phyloP scores from a whole-genome alignment of 2,113 vertebrate genomes.

The Caracal caracal region DNA sequence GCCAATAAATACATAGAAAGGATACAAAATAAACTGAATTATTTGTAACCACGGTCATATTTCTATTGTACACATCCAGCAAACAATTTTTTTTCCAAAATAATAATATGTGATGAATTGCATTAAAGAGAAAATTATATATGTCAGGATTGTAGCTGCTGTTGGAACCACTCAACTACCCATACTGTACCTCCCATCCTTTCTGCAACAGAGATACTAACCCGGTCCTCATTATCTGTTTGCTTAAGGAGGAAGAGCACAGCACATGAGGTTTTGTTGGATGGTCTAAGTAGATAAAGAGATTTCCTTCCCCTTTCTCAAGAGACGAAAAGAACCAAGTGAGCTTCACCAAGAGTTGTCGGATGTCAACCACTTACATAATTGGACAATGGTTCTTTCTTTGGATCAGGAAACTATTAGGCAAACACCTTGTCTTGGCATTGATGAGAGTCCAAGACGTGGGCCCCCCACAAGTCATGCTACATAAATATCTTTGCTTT shows the following conservation, averaged over 20 bases:
- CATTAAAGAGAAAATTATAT: not conserved
- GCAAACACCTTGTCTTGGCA: no score
- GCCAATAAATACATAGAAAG: not conserved
- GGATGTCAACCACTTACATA: no score
- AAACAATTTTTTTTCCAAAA: not conserved
- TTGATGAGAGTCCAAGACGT: not conserved
- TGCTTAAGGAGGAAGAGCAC: not conserved
- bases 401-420: not conserved
- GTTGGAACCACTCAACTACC: not conserved
- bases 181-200: not conserved
- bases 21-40: not conserved
- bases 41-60: not conserved
- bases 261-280: not conserved
- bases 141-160: not conserved
- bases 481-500: not conserved
- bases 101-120: not conserved
- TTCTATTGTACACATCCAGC: not conserved
- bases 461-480: no score
- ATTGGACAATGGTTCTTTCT: not conserved
- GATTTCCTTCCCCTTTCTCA: not conserved
- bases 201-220: not conserved
- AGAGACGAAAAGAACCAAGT: not conserved
- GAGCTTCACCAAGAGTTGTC: not conserved
- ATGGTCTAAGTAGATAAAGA: not conserved
- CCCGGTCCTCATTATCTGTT: not conserved